A percentile compares a stretch with the other conserved stretches of the same genome.
phyloP scores from a whole-genome alignment of 2,797 vertebrate genomes.

The Cryptoprocta ferox region DNA sequence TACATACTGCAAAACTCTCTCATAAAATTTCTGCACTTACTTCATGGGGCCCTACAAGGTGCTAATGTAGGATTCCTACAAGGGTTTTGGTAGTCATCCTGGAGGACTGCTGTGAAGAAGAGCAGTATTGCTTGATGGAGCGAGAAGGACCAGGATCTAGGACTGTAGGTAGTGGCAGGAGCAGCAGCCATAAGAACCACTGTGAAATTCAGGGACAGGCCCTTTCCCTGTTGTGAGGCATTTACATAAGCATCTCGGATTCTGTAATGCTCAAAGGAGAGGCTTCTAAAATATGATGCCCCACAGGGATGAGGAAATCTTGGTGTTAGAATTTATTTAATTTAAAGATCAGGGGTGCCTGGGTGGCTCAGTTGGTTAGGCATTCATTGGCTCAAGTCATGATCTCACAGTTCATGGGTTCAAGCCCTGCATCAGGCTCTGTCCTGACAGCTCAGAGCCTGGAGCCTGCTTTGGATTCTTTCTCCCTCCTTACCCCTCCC shows the following conservation, averaged over 20 bases:
- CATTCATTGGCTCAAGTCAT: too few relatives aligned
- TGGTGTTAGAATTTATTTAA: conserved; percentile 42
- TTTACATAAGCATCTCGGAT: not conserved
- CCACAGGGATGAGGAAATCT: not conserved
- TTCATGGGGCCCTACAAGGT: not conserved
- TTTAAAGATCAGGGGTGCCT: not conserved
- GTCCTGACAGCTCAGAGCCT: too few relatives aligned
- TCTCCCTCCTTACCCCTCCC: too few relatives aligned
- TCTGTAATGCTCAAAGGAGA: not conserved
- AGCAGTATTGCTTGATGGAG: not conserved
- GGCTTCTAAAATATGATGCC: not conserved
- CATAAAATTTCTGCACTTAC: not conserved
- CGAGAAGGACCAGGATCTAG: not conserved
- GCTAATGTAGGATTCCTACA: not conserved
- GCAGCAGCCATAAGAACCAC: not conserved
- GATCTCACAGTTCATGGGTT: too few relatives aligned
- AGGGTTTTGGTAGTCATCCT: not conserved
- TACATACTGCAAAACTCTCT: not conserved
- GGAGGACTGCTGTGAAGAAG: not conserved
- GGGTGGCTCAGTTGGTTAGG: too few relatives aligned
- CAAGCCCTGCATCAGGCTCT: too few relatives aligned
- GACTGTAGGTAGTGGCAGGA: not conserved
- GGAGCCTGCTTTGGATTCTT: too few relatives aligned
- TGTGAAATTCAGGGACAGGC: not conserved
- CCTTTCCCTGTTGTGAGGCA: not conserved